Percentiles rank a stretch among this genome's conserved stretches.
These are phyloP conservation scores for Tetraodon nigroviridis DNA, from an alignment of 2,113 vertebrate genomes.

Conservation along the genomic window DNA sequence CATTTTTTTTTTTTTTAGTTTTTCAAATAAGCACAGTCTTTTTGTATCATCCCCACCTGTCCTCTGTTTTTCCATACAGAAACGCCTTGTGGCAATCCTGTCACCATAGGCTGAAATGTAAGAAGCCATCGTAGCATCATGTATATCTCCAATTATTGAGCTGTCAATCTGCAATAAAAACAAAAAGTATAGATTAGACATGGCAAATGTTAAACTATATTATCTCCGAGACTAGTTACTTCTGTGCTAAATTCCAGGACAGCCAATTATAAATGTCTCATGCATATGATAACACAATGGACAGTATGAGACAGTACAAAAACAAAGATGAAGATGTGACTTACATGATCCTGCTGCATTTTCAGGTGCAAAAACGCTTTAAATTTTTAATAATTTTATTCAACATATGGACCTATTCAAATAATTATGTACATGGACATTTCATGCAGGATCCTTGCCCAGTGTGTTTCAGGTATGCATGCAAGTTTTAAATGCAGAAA, in stretches of 20 bases:
- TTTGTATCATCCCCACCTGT: not conserved
- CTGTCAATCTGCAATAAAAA: not conserved
- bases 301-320: not conserved
- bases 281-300: not conserved
- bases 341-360: not conserved
- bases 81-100: not conserved
- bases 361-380: too few relatives aligned
- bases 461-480: too few relatives aligned
- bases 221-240: not conserved
- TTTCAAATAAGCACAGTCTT: not conserved
- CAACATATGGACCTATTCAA: too few relatives aligned
- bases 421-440: too few relatives aligned
- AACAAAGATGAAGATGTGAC: not conserved
- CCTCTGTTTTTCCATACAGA: not conserved
- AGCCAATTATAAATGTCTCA: not conserved
- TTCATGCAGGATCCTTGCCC: too few relatives aligned
- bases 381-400: too few relatives aligned
- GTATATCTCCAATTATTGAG: not conserved
- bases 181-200: not conserved
- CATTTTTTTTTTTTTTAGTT: not conserved
- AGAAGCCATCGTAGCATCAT: not conserved
- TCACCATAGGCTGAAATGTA: not conserved
- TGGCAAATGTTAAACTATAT: not conserved
- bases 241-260: not conserved
- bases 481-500: too few relatives aligned